Conservation (phyloP, 2,113 vertebrate species). For the Fulmarus glacialis region DNA sequence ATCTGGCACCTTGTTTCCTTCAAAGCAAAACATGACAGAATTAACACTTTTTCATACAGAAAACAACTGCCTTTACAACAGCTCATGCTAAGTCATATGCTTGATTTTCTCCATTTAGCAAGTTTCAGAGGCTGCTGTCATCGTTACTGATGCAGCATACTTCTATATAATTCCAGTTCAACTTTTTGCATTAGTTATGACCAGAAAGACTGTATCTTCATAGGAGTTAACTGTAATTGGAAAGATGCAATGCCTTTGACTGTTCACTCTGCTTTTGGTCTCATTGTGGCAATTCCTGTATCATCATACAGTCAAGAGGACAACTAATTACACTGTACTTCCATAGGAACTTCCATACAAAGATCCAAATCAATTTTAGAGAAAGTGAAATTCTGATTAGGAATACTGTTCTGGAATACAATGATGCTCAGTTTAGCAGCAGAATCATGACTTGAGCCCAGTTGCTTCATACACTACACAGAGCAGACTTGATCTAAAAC, state of each 20-base stretch:
- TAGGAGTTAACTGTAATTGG: neutral
- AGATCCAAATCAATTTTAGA: neutral
- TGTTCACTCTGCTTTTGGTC: neutral
- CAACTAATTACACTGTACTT: neutral
- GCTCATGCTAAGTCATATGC: neutral
- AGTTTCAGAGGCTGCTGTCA: neutral
- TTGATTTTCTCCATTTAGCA: neutral
- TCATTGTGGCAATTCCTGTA: neutral
- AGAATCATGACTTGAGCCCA: neutral
- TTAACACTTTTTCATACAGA: neutral
- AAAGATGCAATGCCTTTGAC: neutral
- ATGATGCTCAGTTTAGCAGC: neutral
- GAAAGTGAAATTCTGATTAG: neutral
- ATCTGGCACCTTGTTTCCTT: neutral
- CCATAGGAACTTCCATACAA: neutral
- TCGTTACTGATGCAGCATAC: neutral
- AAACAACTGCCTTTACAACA: neutral
- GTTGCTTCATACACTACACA: neutral
- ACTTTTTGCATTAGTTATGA: neutral
- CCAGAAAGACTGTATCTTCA: neutral
- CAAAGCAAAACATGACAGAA: neutral
- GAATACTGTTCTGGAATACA: neutral
- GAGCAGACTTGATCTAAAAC: neutral
- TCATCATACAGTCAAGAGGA: neutral
- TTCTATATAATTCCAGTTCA: neutral